Evolutionary conservation across 35 echinoderm and acorn worm genomes (phyloP), one percentile per base, ranked within the genome.

Genomic region (Strongylocentrotus purpuratus): DNA sequence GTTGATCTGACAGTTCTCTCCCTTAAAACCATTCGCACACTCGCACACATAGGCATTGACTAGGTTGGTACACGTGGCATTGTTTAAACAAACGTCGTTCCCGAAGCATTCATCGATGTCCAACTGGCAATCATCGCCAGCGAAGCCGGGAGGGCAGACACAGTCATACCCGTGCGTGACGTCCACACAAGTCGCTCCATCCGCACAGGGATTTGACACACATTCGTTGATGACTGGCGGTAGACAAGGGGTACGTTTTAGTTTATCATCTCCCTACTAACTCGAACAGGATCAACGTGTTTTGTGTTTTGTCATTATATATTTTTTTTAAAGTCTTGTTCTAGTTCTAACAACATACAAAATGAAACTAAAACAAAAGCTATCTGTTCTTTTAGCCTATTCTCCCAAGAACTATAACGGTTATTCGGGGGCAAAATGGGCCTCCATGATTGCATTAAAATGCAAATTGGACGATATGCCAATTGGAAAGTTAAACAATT

Each of bases 61-160:
- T 41, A 87, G 25, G 33, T 97, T 95, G 18, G 59, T 88, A 59
- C 97, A 97, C 7, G 47, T 71, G n/a, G 32, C 97, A 33, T 61
- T 89, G 50, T 96, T 95, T 46, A 95, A 90, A 32, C 97, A 97
- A 11, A 86, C 88, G 46, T 97, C 46, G 48, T 96, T 90, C 28
- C 90, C 86, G 12, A 35, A 32, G 32, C 97, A 97, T 86, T 97
- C 97, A 45, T 97, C 58, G 89, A 95, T 95, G 90, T 97, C 87
- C 2, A 95, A 20, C 58, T 96, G 78, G 92, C 97, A 97, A 47
- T 95, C 7, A 4, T 48, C 86, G 4, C 97, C 97, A 8, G 88
- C 33, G 35, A 93, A 96, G 28, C 97, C 95, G 20, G 89, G 20
- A 15, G 88, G 45, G 71, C 97, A 97, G 22, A 52, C 7, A 60